phyloP scores from a whole-genome alignment of 2,797 vertebrate genomes.

The Enteromius argenteus region DNA sequence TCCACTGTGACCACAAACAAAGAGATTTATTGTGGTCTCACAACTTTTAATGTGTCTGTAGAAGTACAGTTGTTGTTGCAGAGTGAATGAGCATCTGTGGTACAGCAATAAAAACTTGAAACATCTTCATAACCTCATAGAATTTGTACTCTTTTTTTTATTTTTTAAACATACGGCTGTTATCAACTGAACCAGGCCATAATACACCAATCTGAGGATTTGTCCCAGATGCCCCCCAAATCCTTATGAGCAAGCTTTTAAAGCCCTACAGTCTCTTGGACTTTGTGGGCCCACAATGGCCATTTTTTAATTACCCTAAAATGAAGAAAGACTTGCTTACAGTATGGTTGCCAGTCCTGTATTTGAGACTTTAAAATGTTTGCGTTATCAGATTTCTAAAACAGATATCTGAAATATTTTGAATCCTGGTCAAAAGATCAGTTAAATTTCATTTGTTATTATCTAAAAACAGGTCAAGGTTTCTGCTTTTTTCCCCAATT shows the following conservation, averaged over 20 bases:
- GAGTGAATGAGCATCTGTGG: not conserved
- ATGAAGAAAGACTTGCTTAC: not conserved
- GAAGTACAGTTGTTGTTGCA: not conserved
- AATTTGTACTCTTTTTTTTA: not conserved
- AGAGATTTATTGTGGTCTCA: not conserved
- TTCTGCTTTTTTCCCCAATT: too few species aligned
- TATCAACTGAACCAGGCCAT: not conserved
- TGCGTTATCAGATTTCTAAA: too few species aligned
- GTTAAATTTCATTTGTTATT: too few species aligned
- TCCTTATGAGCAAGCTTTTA: not conserved
- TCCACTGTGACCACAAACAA: not conserved
- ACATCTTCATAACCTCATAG: not conserved
- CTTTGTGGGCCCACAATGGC: not conserved
- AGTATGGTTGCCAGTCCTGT: not conserved
- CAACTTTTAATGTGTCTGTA: conserved; percentile 10
- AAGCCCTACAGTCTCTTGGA: not conserved
- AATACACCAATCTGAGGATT: not conserved
- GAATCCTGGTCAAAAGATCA: too few species aligned
- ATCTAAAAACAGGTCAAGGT: too few species aligned
- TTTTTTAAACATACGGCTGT: not conserved
- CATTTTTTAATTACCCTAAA: not conserved
- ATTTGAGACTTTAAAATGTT: not conserved
- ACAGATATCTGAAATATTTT: too few species aligned
- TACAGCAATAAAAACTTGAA: conserved; percentile 11
- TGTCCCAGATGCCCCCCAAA: not conserved